These are phyloP conservation scores for Piprites chloris DNA, from an alignment of 2,113 vertebrate genomes.

Conservation along the genomic window DNA sequence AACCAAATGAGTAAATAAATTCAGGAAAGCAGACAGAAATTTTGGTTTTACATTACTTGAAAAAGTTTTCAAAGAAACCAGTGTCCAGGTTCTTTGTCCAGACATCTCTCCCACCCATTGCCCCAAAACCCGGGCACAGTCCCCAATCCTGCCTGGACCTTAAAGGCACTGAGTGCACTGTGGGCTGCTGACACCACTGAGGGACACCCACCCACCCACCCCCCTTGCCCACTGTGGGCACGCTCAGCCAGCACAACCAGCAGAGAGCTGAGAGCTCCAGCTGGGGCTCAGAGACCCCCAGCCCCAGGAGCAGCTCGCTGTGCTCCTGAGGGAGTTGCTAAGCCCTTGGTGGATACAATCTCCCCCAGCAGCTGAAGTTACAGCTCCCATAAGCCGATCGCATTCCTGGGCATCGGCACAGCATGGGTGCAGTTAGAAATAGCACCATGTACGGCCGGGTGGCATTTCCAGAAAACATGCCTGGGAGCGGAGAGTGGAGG, in stretches of 20 bases:
- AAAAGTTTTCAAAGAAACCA: not conserved
- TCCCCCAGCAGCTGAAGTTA: not conserved
- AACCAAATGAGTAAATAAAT: not conserved
- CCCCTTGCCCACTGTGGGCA: accelerated
- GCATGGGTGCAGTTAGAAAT: not conserved
- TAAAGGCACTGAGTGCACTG: accelerated
- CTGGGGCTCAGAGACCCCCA: not conserved
- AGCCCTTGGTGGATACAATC: not conserved
- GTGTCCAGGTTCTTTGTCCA: not conserved
- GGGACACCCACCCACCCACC: not conserved
- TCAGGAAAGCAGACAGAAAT: not conserved
- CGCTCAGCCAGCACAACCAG: accelerated
- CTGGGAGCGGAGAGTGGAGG: not conserved
- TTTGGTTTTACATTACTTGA: not conserved
- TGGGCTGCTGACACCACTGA: not conserved
- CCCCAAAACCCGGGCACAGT: accelerated
- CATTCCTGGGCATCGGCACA: not conserved
- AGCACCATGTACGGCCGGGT: not conserved
- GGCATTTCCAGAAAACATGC: not conserved
- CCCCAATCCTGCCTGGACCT: not conserved
- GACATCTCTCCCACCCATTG: not conserved
- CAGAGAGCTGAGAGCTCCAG: not conserved
- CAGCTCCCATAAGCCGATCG: not conserved
- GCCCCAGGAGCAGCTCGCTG: accelerated
- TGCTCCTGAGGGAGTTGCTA: not conserved